Conservation (phyloP, 64 coral and sea anemone genomes). For the Porites australiensis region DNA sequence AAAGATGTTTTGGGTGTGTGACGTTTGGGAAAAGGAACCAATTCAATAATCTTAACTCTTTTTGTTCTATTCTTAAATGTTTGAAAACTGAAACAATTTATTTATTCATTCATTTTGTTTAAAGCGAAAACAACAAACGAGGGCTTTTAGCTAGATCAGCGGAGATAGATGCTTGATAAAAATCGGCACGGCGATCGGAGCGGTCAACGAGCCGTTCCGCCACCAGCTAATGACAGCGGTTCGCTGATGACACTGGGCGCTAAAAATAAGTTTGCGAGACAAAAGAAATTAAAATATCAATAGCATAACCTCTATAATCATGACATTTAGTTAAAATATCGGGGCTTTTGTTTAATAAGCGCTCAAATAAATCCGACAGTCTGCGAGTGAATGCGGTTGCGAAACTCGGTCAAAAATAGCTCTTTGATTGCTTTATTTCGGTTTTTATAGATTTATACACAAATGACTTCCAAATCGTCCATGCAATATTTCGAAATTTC, state of each 20-base stretch:
- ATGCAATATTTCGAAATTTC: background rate
- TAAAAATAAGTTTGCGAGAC: conserved; percentile 25
- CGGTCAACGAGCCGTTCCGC: background rate
- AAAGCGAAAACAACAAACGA: background rate
- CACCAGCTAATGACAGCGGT: background rate
- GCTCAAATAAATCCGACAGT: conserved; percentile 24
- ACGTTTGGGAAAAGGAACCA: too few species aligned
- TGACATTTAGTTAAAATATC: conserved; percentile 55
- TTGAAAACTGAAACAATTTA: too few species aligned
- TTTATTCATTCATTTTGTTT: background rate
- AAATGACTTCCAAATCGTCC: background rate
- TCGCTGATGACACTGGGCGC: conserved; percentile 1
- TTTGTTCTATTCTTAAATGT: too few species aligned
- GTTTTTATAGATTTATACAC: background rate
- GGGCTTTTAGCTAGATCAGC: background rate
- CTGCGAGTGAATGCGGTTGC: background rate
- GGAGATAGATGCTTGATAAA: background rate
- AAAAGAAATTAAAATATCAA: conserved; percentile 62
- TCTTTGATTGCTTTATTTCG: background rate
- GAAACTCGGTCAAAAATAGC: background rate
- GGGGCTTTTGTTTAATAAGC: conserved; percentile 46
- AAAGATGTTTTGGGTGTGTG: too few species aligned
- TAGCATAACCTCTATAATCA: conserved; percentile 45
- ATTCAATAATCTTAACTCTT: too few species aligned
- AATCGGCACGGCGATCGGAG: background rate